These are phyloP conservation scores for Aurelia sp. DNA, from an alignment of 30 jellyfish, hydroid and myxozoan genomes.

Conservation along the genomic window DNA sequence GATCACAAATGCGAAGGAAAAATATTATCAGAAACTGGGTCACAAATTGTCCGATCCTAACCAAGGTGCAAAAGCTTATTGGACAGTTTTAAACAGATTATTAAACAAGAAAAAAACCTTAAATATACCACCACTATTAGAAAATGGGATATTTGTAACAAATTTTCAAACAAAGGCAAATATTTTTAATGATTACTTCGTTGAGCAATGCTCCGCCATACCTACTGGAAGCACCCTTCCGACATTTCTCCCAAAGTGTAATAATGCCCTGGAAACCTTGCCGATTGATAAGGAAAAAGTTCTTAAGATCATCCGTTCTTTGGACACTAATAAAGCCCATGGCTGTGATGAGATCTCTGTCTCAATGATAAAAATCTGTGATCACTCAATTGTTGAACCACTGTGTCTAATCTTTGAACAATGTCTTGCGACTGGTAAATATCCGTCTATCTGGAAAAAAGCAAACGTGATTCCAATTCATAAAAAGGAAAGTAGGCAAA, in stretches of 20 bases:
- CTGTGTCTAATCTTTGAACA: not conserved
- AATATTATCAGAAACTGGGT: no score
- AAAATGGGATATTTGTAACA: no score
- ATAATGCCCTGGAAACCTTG: not conserved
- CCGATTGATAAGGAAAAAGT: not conserved
- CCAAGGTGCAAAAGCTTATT: no score
- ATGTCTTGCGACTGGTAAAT: not conserved
- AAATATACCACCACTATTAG: no score
- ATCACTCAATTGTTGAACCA: not conserved
- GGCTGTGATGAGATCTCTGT: not conserved
- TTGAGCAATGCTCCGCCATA: not conserved
- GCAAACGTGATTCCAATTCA: no score
- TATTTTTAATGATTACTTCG: not conserved
- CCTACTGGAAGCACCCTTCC: not conserved
- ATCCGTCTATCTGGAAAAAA: not conserved
- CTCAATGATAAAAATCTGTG: not conserved
- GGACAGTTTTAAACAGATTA: no score
- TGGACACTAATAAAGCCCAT: not conserved
- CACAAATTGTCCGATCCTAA: no score
- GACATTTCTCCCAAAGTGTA: not conserved
- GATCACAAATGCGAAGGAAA: no score
- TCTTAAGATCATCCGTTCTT: not conserved
- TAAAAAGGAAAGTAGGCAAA: no score
- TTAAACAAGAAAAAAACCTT: no score
- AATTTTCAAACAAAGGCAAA: no score